Base-by-base conservation (phyloP, 2,888 invertebrate genomes). In the Gastrophysa polygoni region DNA sequence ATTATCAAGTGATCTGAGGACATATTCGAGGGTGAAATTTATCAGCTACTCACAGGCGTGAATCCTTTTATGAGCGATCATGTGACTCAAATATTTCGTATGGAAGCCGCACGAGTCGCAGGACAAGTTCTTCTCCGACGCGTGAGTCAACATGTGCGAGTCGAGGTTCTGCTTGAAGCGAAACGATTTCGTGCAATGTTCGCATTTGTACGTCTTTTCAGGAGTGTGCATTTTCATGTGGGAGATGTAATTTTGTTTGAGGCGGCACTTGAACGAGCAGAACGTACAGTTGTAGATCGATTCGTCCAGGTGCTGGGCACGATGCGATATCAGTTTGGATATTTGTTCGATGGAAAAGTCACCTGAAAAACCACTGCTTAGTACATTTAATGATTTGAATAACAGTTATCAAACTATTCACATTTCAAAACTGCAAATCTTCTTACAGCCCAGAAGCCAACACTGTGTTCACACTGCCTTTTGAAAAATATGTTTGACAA, bases 101-200 rank as follows among this genome's bases (percentile, higher is more conserved):
- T 86, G 84, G 76, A 89, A 90, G 7, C 87, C 87, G 78, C 89
- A 90, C n/a, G 84, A 82, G 65, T 88, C 88, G 75, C 89, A 90
- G 1, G 85, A 81, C 68, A 85, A 84, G n/a, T 84, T 85, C 65
- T 88, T 84, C 61, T 84, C 84, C 48, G 83, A 70, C 44, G 82
- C 82, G 73, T 88, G 88, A 1, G 82, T 84, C 44, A 84, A 81
- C 73, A 84, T 76, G 74, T 88, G 88, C 59, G 85, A 85, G 67
- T 87, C 86, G 60, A 88, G 76, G 20, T 85, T 85, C 60, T 84
- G 84, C 71, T 86, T 86, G 61, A 85, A 85, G 28, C 85, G 81
- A 77, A 88, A 89, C 1, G 84, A 80, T 54, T 86, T 83, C 7
- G 84, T 83, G 77, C 89, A 89, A 48, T 83, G 82, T 38, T 85